These are phyloP conservation scores for Pseudochaenichthys georgianus DNA, from an alignment of 2,797 vertebrate species.

Conservation along the genomic window DNA sequence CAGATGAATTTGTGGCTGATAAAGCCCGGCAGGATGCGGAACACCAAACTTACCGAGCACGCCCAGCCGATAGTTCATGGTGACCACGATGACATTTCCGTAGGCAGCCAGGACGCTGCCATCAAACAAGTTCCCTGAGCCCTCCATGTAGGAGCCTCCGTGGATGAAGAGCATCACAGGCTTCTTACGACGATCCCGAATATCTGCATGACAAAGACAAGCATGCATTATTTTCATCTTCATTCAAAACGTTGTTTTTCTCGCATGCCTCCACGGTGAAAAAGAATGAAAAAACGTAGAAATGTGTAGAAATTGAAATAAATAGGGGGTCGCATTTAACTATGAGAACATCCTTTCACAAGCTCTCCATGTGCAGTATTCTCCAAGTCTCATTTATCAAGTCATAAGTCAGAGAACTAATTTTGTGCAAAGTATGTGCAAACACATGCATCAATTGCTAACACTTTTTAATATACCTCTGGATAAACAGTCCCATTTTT, in stretches of 20 bases:
- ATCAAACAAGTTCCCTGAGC: slow-evolving; percentile 96
- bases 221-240: slow-evolving; percentile 18
- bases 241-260: neutral
- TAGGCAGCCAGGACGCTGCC: slow-evolving; percentile 95
- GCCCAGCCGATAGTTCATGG: slow-evolving; percentile 97
- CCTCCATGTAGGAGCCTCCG: slow-evolving; percentile 97
- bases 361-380: no score
- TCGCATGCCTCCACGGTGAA: no score
- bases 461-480: no score
- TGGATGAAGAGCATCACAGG: slow-evolving; percentile 98
- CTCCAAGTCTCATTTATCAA: no score
- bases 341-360: no score
- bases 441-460: no score
- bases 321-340: no score
- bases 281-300: no score
- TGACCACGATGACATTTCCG: slow-evolving; percentile 95
- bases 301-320: no score
- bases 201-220: slow-evolving; percentile 85
- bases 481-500: no score
- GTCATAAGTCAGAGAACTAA: no score
- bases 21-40: neutral
- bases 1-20: neutral
- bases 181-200: slow-evolving; percentile 94
- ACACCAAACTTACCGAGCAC: slow-evolving; percentile 90
- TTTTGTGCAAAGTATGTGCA: no score